phyloP scores from a whole-genome alignment of 2,888 invertebrate genomes.

The Schrankia costaestrigalis region DNA sequence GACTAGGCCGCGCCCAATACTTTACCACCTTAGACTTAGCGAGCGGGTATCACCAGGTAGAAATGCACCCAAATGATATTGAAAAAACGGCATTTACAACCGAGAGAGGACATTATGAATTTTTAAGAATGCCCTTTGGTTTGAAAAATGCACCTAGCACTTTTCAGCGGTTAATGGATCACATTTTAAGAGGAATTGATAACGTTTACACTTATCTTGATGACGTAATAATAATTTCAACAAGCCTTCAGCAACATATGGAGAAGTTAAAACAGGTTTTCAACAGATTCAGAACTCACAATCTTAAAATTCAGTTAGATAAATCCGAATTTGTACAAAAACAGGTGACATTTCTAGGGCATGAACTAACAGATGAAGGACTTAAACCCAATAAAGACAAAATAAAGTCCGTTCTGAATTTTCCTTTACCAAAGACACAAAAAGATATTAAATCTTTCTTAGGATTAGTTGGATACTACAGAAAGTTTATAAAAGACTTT shows the following conservation, averaged over 20 bases:
- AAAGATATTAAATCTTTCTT: no score
- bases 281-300: constrained; percentile 2
- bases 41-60: constrained; percentile 16
- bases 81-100: constrained; percentile 3
- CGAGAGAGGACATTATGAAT: constrained; percentile 2
- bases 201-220: no score
- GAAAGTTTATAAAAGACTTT: no score
- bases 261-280: constrained; percentile 3
- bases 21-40: constrained; percentile 1
- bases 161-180: constrained; percentile 4
- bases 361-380: background rate
- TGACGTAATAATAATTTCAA: constrained; percentile 1
- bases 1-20: constrained; percentile 10
- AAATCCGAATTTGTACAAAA: constrained; percentile 6
- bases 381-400: background rate
- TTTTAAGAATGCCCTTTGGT: constrained; percentile 18
- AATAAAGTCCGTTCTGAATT: no score
- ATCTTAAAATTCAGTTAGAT: constrained; percentile 4
- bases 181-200: constrained; percentile 2
- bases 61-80: background rate
- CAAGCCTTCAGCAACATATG: constrained; percentile 2
- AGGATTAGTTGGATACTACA: no score
- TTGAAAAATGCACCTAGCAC: constrained; percentile 2
- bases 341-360: constrained; percentile 6
- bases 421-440: no score